Base-by-base conservation (phyloP, 2,113 vertebrate genomes). In the Gorsachius goisagi region DNA sequence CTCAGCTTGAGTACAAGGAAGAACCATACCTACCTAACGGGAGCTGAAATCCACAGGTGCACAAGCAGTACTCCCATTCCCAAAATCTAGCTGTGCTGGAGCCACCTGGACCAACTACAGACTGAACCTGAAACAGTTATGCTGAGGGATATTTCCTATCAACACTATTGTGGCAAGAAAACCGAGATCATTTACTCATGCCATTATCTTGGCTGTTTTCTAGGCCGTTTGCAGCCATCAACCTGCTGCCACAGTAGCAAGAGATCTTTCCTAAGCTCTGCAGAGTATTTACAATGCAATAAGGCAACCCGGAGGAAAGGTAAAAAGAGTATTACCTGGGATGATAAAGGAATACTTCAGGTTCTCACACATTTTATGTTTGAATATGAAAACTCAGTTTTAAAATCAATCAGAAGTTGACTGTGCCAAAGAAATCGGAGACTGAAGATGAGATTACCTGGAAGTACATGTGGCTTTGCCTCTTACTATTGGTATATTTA, bases 11-110 rank as follows among this genome's bases (percentile, higher is more conserved):
- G 2, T 35, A 18, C 12, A 62, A 86, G 41, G 50, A 52, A 52
- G 20, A 82, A 22, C 7, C 18, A 21, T 6, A 47, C 8, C 26
- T 22, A 55, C 6, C 5, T 23, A 59, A 35, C 0, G 8, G 0
- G 2, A 53, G 9, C 3, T 68, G 71, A 72, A 88, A 79, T 76
- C 27, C 55, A 37, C 7, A 71, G 50, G 20, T n/a, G 64, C 4
- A 72, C 20, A 81, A 87, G 17, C 39, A 44, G 9, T 26, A 12
- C 14, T 59, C 28, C 18, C 11, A 39, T 30, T 24, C 23, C 26
- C n/a, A 64, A 88, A 71, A 47, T 44, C 39, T 30, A 49, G 10
- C 24, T 1, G 2, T 53, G 44, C 10, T 16, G 6, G 19, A 81
- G 20, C 9, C n/a, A 20, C 13, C 28, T 50, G 21, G 35, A n/a